phyloP scores from a whole-genome alignment of 2,113 vertebrate genomes.

The Syngnathus floridae region DNA sequence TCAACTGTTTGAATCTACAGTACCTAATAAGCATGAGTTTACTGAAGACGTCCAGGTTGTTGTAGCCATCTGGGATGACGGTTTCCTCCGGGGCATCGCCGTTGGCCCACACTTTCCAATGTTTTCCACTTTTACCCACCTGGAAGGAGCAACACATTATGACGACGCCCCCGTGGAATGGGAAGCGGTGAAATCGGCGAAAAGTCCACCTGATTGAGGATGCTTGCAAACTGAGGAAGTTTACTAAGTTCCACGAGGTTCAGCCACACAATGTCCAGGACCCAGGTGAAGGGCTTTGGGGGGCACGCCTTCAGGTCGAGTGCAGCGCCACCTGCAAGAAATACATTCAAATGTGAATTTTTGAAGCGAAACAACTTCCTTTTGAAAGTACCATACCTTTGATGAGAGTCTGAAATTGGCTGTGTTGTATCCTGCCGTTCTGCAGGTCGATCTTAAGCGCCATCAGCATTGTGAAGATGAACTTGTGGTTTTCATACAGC shows the following conservation, averaged over 20 bases:
- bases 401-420: conserved; percentile 80
- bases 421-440: conserved; percentile 71
- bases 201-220: conserved; percentile 72
- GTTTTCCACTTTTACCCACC: conserved; percentile 71
- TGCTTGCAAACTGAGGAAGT: conserved; percentile 74
- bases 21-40: conserved; percentile 79
- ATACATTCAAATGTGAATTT: too few relatives aligned
- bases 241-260: conserved; percentile 86
- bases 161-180: not conserved
- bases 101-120: conserved; percentile 85
- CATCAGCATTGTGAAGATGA: conserved; percentile 82
- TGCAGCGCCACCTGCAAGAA: conserved; percentile 77
- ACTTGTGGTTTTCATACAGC: conserved; percentile 84
- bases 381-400: conserved; percentile 70
- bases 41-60: conserved; percentile 76
- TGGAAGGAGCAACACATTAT: conserved; percentile 6
- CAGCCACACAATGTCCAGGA: conserved; percentile 84
- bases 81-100: conserved; percentile 82
- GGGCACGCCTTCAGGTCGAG: conserved; percentile 83
- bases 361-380: not conserved
- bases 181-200: not conserved
- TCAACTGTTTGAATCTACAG: too few relatives aligned
- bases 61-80: conserved; percentile 75
- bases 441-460: conserved; percentile 87
- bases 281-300: conserved; percentile 81